Evolutionary conservation across 2,888 invertebrate species (phyloP).

Genomic region (Agrypnus murinus): DNA sequence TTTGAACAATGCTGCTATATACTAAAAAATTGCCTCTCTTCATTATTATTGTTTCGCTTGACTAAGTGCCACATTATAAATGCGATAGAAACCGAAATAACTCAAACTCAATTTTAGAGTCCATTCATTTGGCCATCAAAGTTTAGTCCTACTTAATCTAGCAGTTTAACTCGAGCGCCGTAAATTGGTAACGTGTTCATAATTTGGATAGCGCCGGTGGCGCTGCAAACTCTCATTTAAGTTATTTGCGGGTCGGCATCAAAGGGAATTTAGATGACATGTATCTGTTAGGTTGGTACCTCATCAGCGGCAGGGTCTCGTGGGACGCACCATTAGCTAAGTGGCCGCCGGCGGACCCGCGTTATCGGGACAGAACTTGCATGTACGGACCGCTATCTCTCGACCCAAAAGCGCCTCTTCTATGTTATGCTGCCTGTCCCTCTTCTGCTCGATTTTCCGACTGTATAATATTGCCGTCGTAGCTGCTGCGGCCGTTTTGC

Average conservation of each 20-base stretch:
- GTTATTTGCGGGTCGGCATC: conserved; percentile 60
- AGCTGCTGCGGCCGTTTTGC: conserved; percentile 44
- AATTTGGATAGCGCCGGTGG: conserved; percentile 59
- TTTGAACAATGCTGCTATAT: no score
- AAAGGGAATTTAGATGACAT: conserved; percentile 62
- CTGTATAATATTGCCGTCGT: conserved; percentile 38
- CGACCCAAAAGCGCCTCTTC: conserved; percentile 44
- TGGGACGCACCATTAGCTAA: conserved; percentile 61
- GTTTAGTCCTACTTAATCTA: conserved; percentile 41
- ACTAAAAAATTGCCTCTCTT: no score
- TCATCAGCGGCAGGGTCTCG: conserved; percentile 58
- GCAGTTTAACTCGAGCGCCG: conserved; percentile 52
- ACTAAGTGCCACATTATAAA: no score
- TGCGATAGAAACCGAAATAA: no score
- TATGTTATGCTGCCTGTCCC: conserved; percentile 36
- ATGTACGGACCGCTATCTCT: conserved; percentile 51
- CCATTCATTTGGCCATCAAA: conserved; percentile 23
- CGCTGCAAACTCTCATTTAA: conserved; percentile 59
- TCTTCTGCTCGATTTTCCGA: conserved; percentile 6
- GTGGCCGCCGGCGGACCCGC: conserved; percentile 55
- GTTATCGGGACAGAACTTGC: conserved; percentile 50
- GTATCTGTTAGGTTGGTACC: conserved; percentile 61
- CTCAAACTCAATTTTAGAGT: background rate
- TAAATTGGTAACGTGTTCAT: conserved; percentile 61
- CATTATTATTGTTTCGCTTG: no score